Evolutionary conservation across 2,888 invertebrate species (phyloP), one percentile per base, ranked within the genome.

Genomic region (Drosophila longiperda): DNA sequence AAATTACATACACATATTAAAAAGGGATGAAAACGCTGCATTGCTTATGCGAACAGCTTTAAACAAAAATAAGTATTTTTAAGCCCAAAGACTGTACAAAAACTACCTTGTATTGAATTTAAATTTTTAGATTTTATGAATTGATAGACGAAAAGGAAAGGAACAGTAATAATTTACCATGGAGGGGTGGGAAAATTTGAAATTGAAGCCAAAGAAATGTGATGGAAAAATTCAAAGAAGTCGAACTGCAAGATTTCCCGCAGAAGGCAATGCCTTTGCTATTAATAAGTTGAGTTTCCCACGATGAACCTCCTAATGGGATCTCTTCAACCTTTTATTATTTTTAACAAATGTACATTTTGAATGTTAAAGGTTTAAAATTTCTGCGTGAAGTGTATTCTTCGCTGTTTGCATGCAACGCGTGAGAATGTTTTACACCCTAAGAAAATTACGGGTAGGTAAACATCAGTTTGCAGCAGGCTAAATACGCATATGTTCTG

Each of bases 391-490:
- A 11, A 11, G 40, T 45, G 32, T 48, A 49, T 29, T 29, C 17
- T 64, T 70, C 53, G 71, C 77, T 77, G 73, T 72, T 69, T 68
- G 73, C 42, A 11, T 61, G 65, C 71, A 29, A 29, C 5, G 64
- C 84, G 90, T 85, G 84, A 89, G 89, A 85, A 85, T 73, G 72
- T 84, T 84, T 79, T 71, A 66, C 68, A 70, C 66, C 52, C 53
- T 61, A 17, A 58, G 65, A 55, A 69, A 49, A 52, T 7, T 7
- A 5, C 3, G 49, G 40, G 53, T 86, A 89, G 88, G 84, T 58
- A 59, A 73, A 9, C 89, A 89, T 77, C 65, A 85, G 9, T 53
- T 29, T 36, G 7, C 26, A 49, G 57, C 32, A 69, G 53, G 69
- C 34, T 23, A 45, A 3, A 5, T 7, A 11, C 42, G n/a, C 12